Evolutionary conservation across 2,113 vertebrate genomes (phyloP).

Genomic region (Dicrurus megarhynchus): DNA sequence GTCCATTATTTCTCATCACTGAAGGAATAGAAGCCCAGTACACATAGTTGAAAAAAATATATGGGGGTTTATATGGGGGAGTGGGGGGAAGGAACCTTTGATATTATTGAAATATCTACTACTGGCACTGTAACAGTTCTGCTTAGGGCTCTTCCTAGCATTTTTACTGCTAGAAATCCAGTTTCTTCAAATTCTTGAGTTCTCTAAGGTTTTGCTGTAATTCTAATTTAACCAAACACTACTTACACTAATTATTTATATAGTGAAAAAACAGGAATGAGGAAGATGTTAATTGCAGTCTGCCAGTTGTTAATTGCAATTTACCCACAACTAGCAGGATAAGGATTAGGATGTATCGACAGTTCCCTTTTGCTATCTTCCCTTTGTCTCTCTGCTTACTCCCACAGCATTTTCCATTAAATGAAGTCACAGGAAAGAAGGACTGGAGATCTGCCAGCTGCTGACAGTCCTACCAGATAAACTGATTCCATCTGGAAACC

Average conservation of each 20-base stretch:
- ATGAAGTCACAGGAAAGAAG: background rate
- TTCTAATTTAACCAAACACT: background rate
- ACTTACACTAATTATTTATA: background rate
- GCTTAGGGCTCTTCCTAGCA: background rate
- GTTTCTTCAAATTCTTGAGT: background rate
- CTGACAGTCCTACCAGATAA: background rate
- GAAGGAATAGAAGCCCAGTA: background rate
- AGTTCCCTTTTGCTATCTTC: background rate
- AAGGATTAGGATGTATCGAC: background rate
- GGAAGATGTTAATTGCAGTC: background rate
- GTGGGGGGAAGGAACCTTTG: accelerated
- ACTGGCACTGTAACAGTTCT: background rate
- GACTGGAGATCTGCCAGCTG: background rate
- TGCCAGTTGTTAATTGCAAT: background rate
- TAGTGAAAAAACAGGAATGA: background rate
- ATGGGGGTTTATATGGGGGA: background rate
- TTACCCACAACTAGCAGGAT: background rate
- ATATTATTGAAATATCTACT: background rate
- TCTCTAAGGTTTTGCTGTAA: background rate
- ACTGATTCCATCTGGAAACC: background rate
- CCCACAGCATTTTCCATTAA: background rate
- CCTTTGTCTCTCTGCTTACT: background rate
- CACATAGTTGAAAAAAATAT: background rate
- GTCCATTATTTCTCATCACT: background rate
- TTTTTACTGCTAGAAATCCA: background rate